phyloP scores from a whole-genome alignment of 2,113 vertebrate species.

The Epinephelus lanceolatus region DNA sequence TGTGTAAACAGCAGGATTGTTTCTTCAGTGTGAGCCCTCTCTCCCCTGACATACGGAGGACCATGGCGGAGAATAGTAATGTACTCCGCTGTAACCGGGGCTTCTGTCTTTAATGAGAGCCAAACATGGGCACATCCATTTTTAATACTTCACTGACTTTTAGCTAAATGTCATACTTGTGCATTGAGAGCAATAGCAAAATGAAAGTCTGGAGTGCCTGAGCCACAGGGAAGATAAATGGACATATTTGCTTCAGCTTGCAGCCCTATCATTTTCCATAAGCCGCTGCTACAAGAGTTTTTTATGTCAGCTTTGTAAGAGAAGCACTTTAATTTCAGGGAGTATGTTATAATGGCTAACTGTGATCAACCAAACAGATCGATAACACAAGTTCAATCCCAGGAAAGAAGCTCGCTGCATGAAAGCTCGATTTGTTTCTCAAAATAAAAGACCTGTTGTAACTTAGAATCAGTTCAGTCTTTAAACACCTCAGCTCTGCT shows the following conservation, averaged over 20 bases:
- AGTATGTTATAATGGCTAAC: constrained; percentile 1
- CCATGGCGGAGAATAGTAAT: constrained; percentile 60
- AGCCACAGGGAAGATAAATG: constrained; percentile 45
- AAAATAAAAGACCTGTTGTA: not conserved
- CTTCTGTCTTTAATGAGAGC: constrained; percentile 55
- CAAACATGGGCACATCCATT: constrained; percentile 49
- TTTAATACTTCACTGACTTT: constrained; percentile 68
- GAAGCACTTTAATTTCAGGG: constrained; percentile 41
- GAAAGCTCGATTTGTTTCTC: constrained; percentile 32
- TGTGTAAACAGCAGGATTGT: constrained; percentile 50
- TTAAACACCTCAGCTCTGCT: not conserved
- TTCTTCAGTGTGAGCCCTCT: constrained; percentile 12
- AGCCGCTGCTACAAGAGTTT: not conserved
- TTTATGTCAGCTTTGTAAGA: constrained; percentile 6
- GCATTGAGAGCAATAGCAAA: constrained; percentile 22
- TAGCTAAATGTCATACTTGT: constrained; percentile 65
- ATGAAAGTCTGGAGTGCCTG: constrained; percentile 23
- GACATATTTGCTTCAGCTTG: constrained; percentile 25
- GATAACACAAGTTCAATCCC: not conserved
- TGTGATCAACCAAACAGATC: constrained; percentile 32
- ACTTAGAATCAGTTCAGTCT: not conserved
- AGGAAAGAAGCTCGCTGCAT: not conserved
- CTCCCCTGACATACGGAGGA: constrained; percentile 30
- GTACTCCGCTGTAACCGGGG: not conserved
- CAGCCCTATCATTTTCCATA: constrained; percentile 31